Conservation (phyloP, 23 tunicate genomes). For the Styela plicata region DNA sequence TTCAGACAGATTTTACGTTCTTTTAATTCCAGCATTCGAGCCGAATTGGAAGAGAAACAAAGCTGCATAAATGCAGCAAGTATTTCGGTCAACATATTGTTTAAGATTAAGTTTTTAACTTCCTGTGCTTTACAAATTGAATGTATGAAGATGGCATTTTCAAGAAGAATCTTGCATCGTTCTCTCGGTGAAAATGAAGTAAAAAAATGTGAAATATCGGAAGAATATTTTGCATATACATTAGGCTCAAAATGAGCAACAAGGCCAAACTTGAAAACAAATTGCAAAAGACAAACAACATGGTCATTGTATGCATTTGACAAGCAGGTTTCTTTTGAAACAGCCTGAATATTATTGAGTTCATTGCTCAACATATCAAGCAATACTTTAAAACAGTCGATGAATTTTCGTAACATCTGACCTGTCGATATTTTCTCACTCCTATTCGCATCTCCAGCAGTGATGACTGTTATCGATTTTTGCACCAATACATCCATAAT, state of each 20-base stretch:
- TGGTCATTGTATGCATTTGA: neutral
- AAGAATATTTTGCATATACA: neutral
- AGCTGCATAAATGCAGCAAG: slow-evolving; percentile 6
- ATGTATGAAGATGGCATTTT: neutral
- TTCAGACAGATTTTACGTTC: slow-evolving; percentile 9
- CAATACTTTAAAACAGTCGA: neutral
- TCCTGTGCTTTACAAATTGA: neutral
- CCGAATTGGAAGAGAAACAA: slow-evolving; percentile 24
- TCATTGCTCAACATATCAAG: neutral
- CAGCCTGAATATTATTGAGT: neutral
- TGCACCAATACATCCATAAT: too few species aligned
- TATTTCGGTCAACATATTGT: neutral
- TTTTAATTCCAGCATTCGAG: neutral
- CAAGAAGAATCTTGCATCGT: neutral
- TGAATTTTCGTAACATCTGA: neutral
- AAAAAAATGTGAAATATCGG: neutral
- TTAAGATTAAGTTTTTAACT: neutral
- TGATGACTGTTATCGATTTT: too few species aligned
- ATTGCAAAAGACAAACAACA: neutral
- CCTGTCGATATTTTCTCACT: neutral
- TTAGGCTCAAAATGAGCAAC: neutral
- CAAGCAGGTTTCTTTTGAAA: neutral
- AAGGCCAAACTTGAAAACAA: slow-evolving; percentile 5
- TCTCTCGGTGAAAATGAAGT: neutral
- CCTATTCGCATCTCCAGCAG: too few species aligned